Percentiles rank a stretch among this genome's conserved stretches.
Conservation (phyloP, 2,113 vertebrate genomes). For the Daubentonia madagascariensis region DNA sequence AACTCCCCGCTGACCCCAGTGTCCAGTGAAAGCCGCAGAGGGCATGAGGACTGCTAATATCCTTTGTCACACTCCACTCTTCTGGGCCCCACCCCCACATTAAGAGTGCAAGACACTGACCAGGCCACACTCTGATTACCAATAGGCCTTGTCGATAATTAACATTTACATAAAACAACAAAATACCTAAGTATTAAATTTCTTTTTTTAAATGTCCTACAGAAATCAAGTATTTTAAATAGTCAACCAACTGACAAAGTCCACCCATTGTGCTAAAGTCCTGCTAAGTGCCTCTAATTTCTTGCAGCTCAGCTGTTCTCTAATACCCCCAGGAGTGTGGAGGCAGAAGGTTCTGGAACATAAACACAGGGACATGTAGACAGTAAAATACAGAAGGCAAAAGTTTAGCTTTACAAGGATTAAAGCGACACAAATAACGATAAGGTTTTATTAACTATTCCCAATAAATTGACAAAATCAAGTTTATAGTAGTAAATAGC, state of each 20-base stretch:
- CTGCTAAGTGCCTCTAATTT: background rate
- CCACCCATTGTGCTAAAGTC: background rate
- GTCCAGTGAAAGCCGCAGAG: background rate
- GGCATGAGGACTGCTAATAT: background rate
- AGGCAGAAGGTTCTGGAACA: background rate
- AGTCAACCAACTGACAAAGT: background rate
- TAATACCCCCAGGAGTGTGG: background rate
- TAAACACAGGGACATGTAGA: background rate
- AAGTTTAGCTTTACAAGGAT: background rate
- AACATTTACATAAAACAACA: background rate
- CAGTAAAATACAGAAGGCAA: background rate
- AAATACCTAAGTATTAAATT: background rate
- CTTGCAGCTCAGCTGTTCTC: background rate
- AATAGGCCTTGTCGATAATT: background rate
- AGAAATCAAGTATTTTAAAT: background rate
- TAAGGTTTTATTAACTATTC: background rate
- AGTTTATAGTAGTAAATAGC: background rate
- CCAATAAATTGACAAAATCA: background rate
- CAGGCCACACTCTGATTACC: background rate
- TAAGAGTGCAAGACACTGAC: background rate
- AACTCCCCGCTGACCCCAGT: background rate
- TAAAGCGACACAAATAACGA: background rate
- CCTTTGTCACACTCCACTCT: background rate
- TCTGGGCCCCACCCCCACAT: background rate
- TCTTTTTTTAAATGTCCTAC: background rate